Percentiles rank a stretch among this genome's conserved stretches.
These are phyloP conservation scores for Achlya flavicornis DNA, from an alignment of 2,888 invertebrate species.

Conservation along the genomic window DNA sequence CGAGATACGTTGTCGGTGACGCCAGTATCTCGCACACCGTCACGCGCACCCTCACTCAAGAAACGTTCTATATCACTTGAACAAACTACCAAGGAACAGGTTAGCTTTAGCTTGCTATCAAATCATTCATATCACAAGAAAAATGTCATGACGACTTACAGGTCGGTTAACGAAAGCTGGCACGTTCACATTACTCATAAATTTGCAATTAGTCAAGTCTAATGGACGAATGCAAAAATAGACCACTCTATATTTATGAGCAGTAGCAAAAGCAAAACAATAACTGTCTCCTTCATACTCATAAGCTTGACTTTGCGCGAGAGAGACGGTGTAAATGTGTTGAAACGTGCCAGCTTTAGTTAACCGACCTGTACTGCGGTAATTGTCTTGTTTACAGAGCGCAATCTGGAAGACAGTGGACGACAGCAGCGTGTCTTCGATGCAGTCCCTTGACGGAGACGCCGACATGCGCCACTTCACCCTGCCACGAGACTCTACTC, in stretches of 20 bases:
- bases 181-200: no score
- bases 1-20: constrained; percentile 73
- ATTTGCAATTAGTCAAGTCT: no score
- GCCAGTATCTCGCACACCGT: constrained; percentile 60
- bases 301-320: no score
- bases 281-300: no score
- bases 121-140: background rate
- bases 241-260: no score
- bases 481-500: constrained; percentile 88
- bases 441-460: constrained; percentile 90
- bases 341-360: no score
- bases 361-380: no score
- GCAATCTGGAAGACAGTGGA: constrained; percentile 93
- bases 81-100: constrained; percentile 81
- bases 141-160: background rate
- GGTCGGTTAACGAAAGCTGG: no score
- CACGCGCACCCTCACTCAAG: constrained; percentile 75
- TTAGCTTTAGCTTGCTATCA: constrained; percentile 21
- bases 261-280: no score
- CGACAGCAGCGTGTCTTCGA: constrained; percentile 92
- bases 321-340: no score
- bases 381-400: constrained; percentile 59
- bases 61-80: constrained; percentile 81
- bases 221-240: no score
- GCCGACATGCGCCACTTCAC: constrained; percentile 84